Percentiles rank a stretch among this genome's conserved stretches.
These are phyloP conservation scores for Alethe castanea DNA, from an alignment of 2,113 vertebrate species.

Conservation along the genomic window DNA sequence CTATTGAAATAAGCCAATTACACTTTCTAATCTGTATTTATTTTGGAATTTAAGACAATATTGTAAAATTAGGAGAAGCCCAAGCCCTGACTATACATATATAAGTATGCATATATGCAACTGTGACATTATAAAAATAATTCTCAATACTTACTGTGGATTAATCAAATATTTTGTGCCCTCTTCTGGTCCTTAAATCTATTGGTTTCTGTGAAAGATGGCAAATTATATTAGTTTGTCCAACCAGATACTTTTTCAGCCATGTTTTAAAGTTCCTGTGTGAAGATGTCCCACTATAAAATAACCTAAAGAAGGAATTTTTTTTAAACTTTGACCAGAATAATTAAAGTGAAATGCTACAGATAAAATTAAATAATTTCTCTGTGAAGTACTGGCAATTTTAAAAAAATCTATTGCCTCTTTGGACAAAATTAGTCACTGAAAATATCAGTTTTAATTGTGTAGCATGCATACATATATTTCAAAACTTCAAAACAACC, in stretches of 20 bases:
- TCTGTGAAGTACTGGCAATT: not conserved
- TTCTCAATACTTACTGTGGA: not conserved
- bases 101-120: not conserved
- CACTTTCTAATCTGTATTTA: not conserved
- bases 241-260: not conserved
- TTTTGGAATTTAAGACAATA: not conserved
- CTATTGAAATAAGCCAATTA: not conserved
- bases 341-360: not conserved
- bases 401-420: not conserved
- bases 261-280: not conserved
- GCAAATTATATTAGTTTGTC: not conserved
- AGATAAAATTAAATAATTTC: not conserved
- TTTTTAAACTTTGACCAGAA: not conserved
- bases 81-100: not conserved
- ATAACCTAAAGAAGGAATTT: not conserved
- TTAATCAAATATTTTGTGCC: not conserved
- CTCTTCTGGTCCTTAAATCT: not conserved
- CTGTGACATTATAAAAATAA: not conserved
- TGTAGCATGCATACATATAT: not conserved
- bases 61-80: not conserved
- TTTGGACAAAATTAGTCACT: not conserved
- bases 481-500: not conserved
- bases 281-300: not conserved
- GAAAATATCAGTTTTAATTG: not conserved
- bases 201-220: not conserved